Base-by-base conservation (phyloP, 2,888 invertebrate genomes). In the Agrochola lychnidis region DNA sequence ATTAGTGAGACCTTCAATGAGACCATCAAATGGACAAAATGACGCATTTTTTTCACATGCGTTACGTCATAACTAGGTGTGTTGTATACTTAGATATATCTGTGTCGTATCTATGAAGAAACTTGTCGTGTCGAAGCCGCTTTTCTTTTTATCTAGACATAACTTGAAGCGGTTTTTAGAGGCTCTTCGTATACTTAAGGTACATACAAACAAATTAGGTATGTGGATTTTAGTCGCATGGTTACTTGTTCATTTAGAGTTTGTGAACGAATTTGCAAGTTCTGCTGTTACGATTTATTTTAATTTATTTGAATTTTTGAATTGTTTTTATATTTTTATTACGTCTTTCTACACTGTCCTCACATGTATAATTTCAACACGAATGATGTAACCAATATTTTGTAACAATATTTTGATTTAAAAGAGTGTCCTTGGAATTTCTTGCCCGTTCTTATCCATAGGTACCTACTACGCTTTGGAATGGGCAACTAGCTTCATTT, bases 1-100 rank as follows among this genome's bases (percentile, higher is more conserved):
- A 70, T 70, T 78, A 57, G 53, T 36, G 19, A 70, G 64, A n/a
- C 83, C 79, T 82, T 57, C 83, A 78, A 62, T 68, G 25, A 66
- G 59, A 51, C 79, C 59, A 59, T 42, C 14, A 51, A 77, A 82
- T 64, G 45, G 14, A n/a, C 10, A 19, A 45, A 10, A 25, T 79
- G 78, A 62, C 75, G 56, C 45, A 36, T 53, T n/a, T 61, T 78
- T 30, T 56, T 68, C 82, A 56, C 25, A 12, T 19, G 48, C 19
- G 25, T 83, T 56, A 67, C 61, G 66, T 83, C 83, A 80, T 25
- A 4, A 51, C 22, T 61, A 51, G 80, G 72, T 62, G 83, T 36
- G 80, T 45, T 40, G 40, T 74, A 16, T 53, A 42, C 19, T 57
- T 57, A 12, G 7, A 7, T 22, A 57, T 12, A 57, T 30, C 19